Conservation (phyloP, 2,113 vertebrate genomes). For the Parotia lawesii region DNA sequence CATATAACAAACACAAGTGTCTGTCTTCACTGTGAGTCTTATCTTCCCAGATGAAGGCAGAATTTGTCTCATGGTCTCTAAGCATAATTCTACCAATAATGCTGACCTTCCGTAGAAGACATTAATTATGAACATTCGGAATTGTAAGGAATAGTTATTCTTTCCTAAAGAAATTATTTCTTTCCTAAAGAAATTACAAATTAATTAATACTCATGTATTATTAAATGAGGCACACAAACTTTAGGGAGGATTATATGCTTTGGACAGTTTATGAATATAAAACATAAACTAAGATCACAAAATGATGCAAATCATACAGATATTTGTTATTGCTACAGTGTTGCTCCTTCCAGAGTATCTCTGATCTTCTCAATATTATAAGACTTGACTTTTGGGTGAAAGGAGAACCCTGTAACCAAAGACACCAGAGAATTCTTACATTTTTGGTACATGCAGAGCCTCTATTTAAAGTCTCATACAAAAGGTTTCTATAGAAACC, state of each 20-base stretch:
- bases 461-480: slow-evolving; percentile 39
- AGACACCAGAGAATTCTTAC: slow-evolving; percentile 2
- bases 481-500: slow-evolving; percentile 58
- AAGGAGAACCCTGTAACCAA: neutral
- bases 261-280: neutral
- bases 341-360: neutral
- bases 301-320: neutral
- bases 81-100: neutral
- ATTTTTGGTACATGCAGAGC: neutral
- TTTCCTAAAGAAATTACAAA: neutral
- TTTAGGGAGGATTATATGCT: neutral
- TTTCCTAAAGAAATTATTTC: neutral
- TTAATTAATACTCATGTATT: neutral
- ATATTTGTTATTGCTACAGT: neutral
- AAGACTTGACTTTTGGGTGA: neutral
- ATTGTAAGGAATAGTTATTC: neutral
- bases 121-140: neutral
- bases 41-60: neutral
- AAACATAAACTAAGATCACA: neutral
- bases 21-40: neutral
- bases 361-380: neutral
- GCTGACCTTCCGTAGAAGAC: neutral
- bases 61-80: neutral
- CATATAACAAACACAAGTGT: neutral
- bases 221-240: neutral